Percentiles rank a stretch among this genome's conserved stretches.
These are phyloP conservation scores for Tigriopus californicus DNA, from an alignment of 2,888 invertebrate species.

Conservation along the genomic window DNA sequence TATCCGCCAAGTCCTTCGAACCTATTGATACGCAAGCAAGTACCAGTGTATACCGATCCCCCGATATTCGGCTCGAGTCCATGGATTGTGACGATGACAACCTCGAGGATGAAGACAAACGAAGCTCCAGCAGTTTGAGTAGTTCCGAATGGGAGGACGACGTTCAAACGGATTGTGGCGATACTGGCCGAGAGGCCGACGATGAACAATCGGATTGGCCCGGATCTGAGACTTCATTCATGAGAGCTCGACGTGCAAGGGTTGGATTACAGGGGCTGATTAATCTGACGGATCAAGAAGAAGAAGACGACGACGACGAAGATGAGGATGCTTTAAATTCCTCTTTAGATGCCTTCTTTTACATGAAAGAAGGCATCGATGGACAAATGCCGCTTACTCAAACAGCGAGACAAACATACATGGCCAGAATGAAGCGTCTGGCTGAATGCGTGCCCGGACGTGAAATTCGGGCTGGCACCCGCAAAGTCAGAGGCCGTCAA, in stretches of 20 bases:
- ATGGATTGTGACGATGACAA: conserved; percentile 10
- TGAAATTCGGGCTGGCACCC: not conserved
- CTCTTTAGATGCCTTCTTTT: too few relatives aligned
- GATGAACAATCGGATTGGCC: conserved; percentile 15
- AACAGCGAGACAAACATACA: not conserved
- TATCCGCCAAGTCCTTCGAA: not conserved
- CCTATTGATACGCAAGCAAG: not conserved
- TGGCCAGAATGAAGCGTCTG: not conserved
- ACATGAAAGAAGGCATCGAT: too few relatives aligned
- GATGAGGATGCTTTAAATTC: not conserved
- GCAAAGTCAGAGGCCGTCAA: not conserved
- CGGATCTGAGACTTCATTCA: not conserved
- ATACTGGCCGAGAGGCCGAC: conserved; percentile 11
- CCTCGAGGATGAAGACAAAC: not conserved
- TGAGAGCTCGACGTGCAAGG: not conserved
- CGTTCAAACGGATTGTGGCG: not conserved
- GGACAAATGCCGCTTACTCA: not conserved
- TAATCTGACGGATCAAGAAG: not conserved
- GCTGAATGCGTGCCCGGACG: conserved; percentile 1
- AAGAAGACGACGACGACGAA: not conserved
- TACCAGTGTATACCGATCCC: not conserved
- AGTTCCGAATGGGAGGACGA: conserved; percentile 11
- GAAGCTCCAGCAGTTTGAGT: conserved; percentile 2
- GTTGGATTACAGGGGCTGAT: not conserved
- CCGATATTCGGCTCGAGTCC: not conserved